Percentiles rank a stretch among this genome's conserved stretches.
phyloP scores from a whole-genome alignment of 2,797 vertebrate genomes.

The Octomys mimax region DNA sequence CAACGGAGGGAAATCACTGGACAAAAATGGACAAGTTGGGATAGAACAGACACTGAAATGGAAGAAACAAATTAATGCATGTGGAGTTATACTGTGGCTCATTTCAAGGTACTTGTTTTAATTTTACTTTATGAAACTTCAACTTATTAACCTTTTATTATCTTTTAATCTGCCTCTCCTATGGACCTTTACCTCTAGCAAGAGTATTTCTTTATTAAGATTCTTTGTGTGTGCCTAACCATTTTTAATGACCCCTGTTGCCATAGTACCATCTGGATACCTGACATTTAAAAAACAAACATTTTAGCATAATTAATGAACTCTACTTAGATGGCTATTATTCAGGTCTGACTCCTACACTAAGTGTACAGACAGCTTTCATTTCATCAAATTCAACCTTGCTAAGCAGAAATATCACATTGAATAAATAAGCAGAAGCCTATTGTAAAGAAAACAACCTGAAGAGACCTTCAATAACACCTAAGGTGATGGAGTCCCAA shows the following conservation, averaged over 20 bases:
- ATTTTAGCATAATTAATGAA: slow-evolving; percentile 75
- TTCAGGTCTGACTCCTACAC: not conserved
- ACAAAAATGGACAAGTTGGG: not conserved
- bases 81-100: not conserved
- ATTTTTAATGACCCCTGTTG: slow-evolving; percentile 69
- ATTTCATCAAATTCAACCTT: slow-evolving; percentile 51
- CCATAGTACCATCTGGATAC: slow-evolving; percentile 70
- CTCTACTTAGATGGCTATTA: slow-evolving; percentile 57
- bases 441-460: not conserved
- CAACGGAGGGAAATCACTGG: not conserved
- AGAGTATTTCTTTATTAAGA: slow-evolving; percentile 66
- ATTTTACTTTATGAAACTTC: not conserved
- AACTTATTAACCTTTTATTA: not conserved
- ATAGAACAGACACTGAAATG: not conserved
- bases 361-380: slow-evolving; percentile 9
- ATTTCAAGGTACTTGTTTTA: slow-evolving; percentile 20
- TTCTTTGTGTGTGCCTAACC: slow-evolving; percentile 63
- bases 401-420: slow-evolving; percentile 56
- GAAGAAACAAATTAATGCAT: not conserved
- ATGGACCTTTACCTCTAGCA: not conserved
- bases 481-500: not conserved
- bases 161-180: not conserved
- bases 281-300: slow-evolving; percentile 78
- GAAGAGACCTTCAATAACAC: not conserved
- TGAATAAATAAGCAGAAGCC: not conserved